phyloP scores from a whole-genome alignment of 2,888 invertebrate species.

The Caenorhabditis sp. region DNA sequence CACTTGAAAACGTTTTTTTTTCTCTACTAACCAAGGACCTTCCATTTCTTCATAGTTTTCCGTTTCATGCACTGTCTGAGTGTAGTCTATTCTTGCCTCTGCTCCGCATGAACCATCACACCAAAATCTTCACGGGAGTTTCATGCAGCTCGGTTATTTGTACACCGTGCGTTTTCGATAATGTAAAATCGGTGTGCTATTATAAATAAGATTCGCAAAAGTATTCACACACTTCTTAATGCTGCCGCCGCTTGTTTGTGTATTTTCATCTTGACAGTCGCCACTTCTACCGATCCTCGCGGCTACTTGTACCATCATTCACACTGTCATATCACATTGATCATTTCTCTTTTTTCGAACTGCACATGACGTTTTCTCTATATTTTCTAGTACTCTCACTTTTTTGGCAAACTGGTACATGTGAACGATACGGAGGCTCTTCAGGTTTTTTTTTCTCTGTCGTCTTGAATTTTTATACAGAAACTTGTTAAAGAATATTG shows the following conservation, averaged over 20 bases:
- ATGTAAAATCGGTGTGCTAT: constrained; percentile 62
- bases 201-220: constrained; percentile 55
- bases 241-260: constrained; percentile 54
- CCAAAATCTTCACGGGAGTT: constrained; percentile 36
- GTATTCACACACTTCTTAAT: constrained; percentile 59
- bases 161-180: constrained; percentile 66
- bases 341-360: background rate
- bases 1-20: too few relatives aligned
- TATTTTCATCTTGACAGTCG: constrained; percentile 18
- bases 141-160: constrained; percentile 47
- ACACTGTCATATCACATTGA: constrained; percentile 37
- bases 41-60: background rate
- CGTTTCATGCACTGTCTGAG: background rate
- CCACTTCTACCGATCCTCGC: background rate
- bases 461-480: too few relatives aligned
- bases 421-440: constrained; percentile 48
- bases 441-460: constrained; percentile 32
- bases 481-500: too few relatives aligned
- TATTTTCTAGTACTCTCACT: background rate
- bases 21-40: too few relatives aligned
- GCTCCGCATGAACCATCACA: constrained; percentile 19
- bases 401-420: constrained; percentile 10
- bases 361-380: constrained; percentile 16
- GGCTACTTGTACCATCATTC: constrained; percentile 44
- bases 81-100: background rate